Base-by-base conservation (phyloP, 2,113 vertebrate species). In the Rhynchopsitta pachyrhyncha region DNA sequence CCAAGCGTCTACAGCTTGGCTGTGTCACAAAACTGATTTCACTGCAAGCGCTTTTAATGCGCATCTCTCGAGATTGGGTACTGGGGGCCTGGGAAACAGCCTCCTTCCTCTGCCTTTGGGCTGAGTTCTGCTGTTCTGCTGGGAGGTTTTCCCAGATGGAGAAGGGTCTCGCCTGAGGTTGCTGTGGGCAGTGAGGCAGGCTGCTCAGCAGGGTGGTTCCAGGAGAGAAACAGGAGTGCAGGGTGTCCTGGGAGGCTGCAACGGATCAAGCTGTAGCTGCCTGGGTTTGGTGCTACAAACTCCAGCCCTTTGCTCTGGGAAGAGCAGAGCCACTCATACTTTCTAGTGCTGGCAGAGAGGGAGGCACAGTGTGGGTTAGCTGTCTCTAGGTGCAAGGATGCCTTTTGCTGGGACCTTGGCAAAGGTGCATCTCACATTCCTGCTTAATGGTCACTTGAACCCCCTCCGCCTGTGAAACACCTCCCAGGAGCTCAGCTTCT, bases 361-460 rank as follows among this genome's bases (percentile, higher is more conserved):
- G 5, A 17, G n/a, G 9, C 1, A 1, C 31, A 9, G 8, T 6
- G 10, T 2, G 25, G n/a, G 33, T 35, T 42, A 33, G 17, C 22
- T 13, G 4, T 6, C 60, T 22, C 12, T 39, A 15, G 67, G 37
- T 27, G n/a, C 1, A 1, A 42, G n/a, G 52, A 46, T 5, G 2
- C 0, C 0, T 28, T 28, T 49, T 19, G 46, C 75, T 50, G 52
- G 68, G 19, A 50, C 11, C 2, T 3, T 25, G 17, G 25, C 0
- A 2, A 53, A n/a, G 44, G 29, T 15, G 35, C 44, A 14, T 28
- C 63, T 46, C 4, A 0, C 3, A 1, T 31, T 22, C 19, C 11
- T 5, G 5, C 20, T 66, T 17, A 24, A 42, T 8, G 49, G 31
- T 25, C 46, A 1, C 41, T 57, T 19, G 9, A 83, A 29, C 8